Evolutionary conservation across 2,797 vertebrate species (phyloP).

Genomic region (Steatocranus sp.): DNA sequence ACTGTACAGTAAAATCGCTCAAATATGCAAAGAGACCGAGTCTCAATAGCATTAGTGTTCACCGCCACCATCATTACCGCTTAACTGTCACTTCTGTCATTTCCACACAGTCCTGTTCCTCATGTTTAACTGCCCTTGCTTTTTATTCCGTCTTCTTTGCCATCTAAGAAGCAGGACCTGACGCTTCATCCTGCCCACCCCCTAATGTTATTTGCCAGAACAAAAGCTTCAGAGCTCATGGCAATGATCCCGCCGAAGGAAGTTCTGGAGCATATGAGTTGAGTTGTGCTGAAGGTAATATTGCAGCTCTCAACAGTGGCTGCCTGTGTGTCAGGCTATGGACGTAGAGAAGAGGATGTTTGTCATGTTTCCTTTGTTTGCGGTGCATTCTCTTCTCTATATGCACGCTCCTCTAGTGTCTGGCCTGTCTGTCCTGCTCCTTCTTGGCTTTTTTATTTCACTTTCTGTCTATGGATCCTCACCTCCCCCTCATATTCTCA

Average conservation of each 20-base stretch:
- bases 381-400: constrained; percentile 53
- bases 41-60: constrained; percentile 54
- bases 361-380: constrained; percentile 72
- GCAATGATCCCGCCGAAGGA: constrained; percentile 62
- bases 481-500: constrained; percentile 66
- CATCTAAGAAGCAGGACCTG: constrained; percentile 63
- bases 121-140: constrained; percentile 54
- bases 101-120: constrained; percentile 39
- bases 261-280: constrained; percentile 61
- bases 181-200: constrained; percentile 68
- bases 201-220: constrained; percentile 76
- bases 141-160: constrained; percentile 49
- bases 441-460: constrained; percentile 64
- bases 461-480: constrained; percentile 66
- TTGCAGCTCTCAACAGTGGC: constrained; percentile 55
- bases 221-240: constrained; percentile 59
- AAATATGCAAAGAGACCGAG: constrained; percentile 44
- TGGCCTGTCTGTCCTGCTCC: constrained; percentile 66
- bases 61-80: not conserved
- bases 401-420: constrained; percentile 60
- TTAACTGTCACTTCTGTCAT: constrained; percentile 46
- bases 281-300: constrained; percentile 68
- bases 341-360: constrained; percentile 57
- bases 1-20: constrained; percentile 8
- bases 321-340: constrained; percentile 62